Base-by-base conservation (phyloP, 1,140 invertebrate genomes). In the Mamestra configurata region DNA sequence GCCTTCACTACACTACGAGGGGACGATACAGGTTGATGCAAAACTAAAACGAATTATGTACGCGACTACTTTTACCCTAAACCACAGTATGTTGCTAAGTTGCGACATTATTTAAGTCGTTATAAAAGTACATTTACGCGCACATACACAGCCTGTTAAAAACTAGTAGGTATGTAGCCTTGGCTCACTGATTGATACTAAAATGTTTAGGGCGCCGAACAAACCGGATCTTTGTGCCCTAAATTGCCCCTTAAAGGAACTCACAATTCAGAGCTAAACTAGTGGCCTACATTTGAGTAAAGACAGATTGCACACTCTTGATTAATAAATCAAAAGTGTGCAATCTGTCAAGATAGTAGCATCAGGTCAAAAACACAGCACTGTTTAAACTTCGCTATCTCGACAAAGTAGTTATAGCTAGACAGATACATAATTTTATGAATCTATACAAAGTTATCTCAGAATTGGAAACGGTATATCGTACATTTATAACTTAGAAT, bases 141-240 rank as follows among this genome's bases (percentile, higher is more conserved):
- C 59, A 71, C 15, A 31, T 51, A 43, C 27, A 61, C 77, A 66
- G 46, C 24, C 68, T 64, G 20, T 80, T 31, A 64, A 75, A 83
- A 84, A 79, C 79, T 77, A 61, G 81, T 20, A 55, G 51, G 81
- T 20, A 55, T 73, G 51, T 61, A 85, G 85, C 86, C 86, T 88
- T 88, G 86, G 82, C 81, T 83, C 61, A 83, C 80, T 83, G 84
- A 85, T 86, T 86, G 82, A 85, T 84, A 85, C 80, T 79, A 75
- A 81, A 77, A 78, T 83, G 88, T 88, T 92, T 90, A 81, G 88
- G 86, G 80, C 85, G 84, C 68, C 81, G 80, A 71, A 61, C 75
- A 77, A 90, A 92, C 92, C 89, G 92, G 92, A 92, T 91, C 85
- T 86, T 61, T 81, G 70, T 84, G 89, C 77, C 88, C 90, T 89